phyloP scores from a whole-genome alignment of 2,797 vertebrate genomes.

The Dipus sagitta region DNA sequence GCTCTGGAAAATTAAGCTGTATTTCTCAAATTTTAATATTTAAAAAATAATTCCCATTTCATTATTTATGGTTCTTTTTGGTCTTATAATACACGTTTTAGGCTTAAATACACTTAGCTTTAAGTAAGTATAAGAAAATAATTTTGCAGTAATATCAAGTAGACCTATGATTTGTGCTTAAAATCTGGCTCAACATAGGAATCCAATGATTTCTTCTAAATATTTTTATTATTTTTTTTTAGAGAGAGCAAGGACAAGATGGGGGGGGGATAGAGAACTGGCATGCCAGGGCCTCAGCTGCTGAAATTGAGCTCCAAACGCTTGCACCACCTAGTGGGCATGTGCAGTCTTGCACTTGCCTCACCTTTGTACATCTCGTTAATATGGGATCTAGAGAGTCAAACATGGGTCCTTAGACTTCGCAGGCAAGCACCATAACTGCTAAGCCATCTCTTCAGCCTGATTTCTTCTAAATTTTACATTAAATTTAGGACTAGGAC shows the following conservation, averaged over 20 bases:
- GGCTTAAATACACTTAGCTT: constrained; percentile 22
- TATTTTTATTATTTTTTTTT: no score
- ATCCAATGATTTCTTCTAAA: not conserved
- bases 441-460: no score
- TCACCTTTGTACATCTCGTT: no score
- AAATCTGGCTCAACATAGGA: constrained; percentile 46
- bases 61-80: not conserved
- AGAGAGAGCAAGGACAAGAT: no score
- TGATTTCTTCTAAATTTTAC: constrained; percentile 4
- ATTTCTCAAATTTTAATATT: not conserved
- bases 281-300: no score
- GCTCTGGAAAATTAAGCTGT: not conserved
- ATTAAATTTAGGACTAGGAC: not conserved
- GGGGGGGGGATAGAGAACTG: no score
- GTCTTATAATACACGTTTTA: constrained; percentile 12
- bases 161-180: not conserved
- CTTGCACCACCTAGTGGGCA: no score
- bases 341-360: no score
- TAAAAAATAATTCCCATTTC: constrained; percentile 1
- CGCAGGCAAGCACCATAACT: no score
- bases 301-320: no score
- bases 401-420: no score
- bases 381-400: no score
- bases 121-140: constrained; percentile 13
- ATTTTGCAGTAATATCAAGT: constrained; percentile 23